Evolutionary conservation across 2,797 vertebrate species (phyloP), one percentile per base, ranked within the genome.

Genomic region (Geotrypetes seraphini): DNA sequence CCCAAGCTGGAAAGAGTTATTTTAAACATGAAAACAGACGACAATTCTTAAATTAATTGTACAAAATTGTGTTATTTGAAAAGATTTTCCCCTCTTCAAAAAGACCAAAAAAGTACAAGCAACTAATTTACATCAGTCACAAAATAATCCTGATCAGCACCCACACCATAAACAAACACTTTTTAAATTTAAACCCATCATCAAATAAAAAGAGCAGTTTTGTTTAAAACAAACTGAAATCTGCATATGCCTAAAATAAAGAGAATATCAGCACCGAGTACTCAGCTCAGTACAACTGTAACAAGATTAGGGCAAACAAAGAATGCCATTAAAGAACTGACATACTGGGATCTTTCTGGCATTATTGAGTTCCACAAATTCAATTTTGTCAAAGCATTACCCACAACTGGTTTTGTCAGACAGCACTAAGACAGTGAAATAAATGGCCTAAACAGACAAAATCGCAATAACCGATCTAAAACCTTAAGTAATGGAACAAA

Each of bases 31-130:
- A 73, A 76, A 79, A 84, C 69, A 63, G 77, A 66, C 78, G 85
- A 81, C 71, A 81, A 86, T 85, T 80, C 76, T 71, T 77, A 85
- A 83, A 78, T 60, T 65, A 82, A 79, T 65, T 61, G 66, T 86
- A 86, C 74, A 89, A 89, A 92, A 89, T 52, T 67, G 60, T 73
- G 69, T 79, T 78, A 79, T 71, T 66, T 65, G 57, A 74, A 82
- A 74, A 81, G 67, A 58, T 39, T 66, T 71, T 76, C 45, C 73
- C 63, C 35, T 28, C 63, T 47, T 69, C 56, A 50, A 72, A 78
- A 82, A 78, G 50, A 65, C 52, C 62, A 64, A 63, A 69, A n/a
- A 60, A 63, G 66, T 78, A 71, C 62, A 78, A 58, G 53, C 52
- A 60, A 74, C 74, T 73, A 73, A 78, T 67, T 70, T 71, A 72